Conservation (phyloP, 2,797 vertebrate species). For the Enteromius paludinosus region DNA sequence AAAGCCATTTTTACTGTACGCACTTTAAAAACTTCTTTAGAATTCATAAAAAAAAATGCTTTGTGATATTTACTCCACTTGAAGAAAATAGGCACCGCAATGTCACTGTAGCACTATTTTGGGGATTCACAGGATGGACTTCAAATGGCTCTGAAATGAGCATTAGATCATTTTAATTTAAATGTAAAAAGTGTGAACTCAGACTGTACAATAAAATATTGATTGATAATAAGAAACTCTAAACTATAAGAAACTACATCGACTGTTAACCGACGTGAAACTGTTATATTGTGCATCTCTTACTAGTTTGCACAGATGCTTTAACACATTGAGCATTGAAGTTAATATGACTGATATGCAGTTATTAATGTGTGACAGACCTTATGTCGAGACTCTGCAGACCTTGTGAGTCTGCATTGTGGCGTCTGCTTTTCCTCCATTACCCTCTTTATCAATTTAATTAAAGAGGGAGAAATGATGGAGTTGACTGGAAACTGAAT, state of each 20-base stretch:
- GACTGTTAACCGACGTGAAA: neutral
- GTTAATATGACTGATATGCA: conserved; percentile 1
- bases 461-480: conserved; percentile 50
- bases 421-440: conserved; percentile 34
- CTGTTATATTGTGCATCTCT: neutral
- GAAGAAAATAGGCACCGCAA: neutral
- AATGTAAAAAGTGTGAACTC: neutral
- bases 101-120: no score
- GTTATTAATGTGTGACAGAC: conserved; percentile 26
- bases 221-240: neutral
- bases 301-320: neutral
- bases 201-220: no score
- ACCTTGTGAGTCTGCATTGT: neutral
- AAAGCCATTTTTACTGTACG: neutral
- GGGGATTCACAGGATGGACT: no score
- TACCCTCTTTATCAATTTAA: conserved; percentile 42
- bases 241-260: neutral
- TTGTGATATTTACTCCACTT: neutral
- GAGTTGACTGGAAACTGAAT: conserved; percentile 47
- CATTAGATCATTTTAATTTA: neutral
- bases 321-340: neutral
- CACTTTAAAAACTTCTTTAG: neutral
- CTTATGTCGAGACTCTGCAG: conserved; percentile 12
- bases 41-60: neutral
- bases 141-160: neutral